phyloP scores from a whole-genome alignment of 2,797 vertebrate species.

The Lerista edwardsae region DNA sequence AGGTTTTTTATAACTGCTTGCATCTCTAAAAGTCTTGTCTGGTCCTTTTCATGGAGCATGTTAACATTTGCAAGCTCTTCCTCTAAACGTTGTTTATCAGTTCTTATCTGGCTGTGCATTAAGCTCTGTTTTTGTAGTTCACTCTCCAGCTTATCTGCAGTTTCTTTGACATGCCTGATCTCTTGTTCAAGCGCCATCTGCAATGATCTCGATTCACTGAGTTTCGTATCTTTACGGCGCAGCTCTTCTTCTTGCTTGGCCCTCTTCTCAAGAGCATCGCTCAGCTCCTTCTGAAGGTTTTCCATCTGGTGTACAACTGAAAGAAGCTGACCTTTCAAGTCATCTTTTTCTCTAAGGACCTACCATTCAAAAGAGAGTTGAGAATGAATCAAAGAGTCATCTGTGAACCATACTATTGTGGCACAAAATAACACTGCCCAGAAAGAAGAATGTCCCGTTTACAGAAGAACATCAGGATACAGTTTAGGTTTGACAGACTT shows the following conservation, averaged over 20 bases:
- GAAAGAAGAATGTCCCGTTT: not conserved
- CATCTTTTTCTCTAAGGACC: slow-evolving; percentile 85
- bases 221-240: slow-evolving; percentile 83
- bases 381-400: not conserved
- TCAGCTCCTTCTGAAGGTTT: slow-evolving; percentile 85
- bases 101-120: slow-evolving; percentile 77
- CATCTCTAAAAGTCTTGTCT: slow-evolving; percentile 80
- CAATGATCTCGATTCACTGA: slow-evolving; percentile 81
- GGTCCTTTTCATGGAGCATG: slow-evolving; percentile 79
- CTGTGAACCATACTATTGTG: not conserved
- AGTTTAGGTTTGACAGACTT: not conserved
- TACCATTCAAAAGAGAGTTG: slow-evolving; percentile 65
- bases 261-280: slow-evolving; percentile 84
- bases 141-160: slow-evolving; percentile 78
- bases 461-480: not conserved
- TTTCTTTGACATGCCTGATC: slow-evolving; percentile 79
- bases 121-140: slow-evolving; percentile 78
- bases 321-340: slow-evolving; percentile 82
- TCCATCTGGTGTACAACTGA: slow-evolving; percentile 87
- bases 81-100: slow-evolving; percentile 84
- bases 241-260: slow-evolving; percentile 90
- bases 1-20: slow-evolving; percentile 83
- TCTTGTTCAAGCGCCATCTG: slow-evolving; percentile 85
- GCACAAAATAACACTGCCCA: not conserved
- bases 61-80: slow-evolving; percentile 73